Evolutionary conservation across 1,140 invertebrate species (phyloP).

Genomic region (Rhopalosiphum padi): DNA sequence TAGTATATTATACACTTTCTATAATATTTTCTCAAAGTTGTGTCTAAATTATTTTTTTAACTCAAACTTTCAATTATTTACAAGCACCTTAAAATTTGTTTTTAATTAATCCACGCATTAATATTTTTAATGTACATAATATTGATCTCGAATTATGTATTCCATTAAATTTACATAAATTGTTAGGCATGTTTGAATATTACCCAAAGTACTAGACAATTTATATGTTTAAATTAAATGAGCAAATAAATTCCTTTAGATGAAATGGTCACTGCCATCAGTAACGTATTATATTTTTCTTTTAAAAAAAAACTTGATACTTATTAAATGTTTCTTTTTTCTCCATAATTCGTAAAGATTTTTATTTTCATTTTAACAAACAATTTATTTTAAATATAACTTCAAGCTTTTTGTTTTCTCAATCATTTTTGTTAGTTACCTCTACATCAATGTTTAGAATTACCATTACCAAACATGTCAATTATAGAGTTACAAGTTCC

Average conservation of each 20-base stretch:
- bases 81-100: slow-evolving; percentile 1
- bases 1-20: neutral
- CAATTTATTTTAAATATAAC: neutral
- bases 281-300: neutral
- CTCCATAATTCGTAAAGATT: neutral
- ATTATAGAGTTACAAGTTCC: slow-evolving; percentile 56
- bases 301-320: neutral
- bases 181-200: slow-evolving; percentile 42
- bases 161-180: slow-evolving; percentile 50
- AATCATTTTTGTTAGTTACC: slow-evolving; percentile 43
- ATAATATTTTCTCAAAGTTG: slow-evolving; percentile 11
- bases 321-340: neutral
- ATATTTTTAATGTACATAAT: slow-evolving; percentile 34
- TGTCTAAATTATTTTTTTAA: slow-evolving; percentile 38
- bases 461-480: slow-evolving; percentile 39
- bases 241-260: slow-evolving; percentile 20
- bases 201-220: neutral
- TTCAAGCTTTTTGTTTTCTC: neutral
- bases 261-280: slow-evolving; percentile 43
- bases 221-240: slow-evolving; percentile 17
- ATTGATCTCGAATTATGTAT: slow-evolving; percentile 56
- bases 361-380: neutral
- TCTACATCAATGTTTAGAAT: slow-evolving; percentile 41
- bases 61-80: slow-evolving; percentile 18
- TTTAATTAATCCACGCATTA: slow-evolving; percentile 4